phyloP scores from a whole-genome alignment of 1,140 invertebrate genomes.

The Araneus ventricosus region DNA sequence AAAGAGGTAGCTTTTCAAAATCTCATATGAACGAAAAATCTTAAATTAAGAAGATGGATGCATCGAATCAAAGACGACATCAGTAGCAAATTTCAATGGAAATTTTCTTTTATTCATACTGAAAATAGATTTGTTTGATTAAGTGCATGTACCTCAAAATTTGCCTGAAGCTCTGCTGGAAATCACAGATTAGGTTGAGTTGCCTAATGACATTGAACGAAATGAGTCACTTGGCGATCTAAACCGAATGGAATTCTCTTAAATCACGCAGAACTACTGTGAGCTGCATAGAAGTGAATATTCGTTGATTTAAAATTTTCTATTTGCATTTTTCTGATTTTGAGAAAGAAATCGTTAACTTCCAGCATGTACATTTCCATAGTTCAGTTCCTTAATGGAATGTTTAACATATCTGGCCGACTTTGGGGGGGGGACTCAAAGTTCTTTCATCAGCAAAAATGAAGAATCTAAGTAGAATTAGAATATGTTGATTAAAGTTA shows the following conservation, averaged over 20 bases:
- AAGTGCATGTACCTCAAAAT: background rate
- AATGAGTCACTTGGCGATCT: background rate
- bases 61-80: background rate
- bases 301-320: background rate
- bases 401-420: background rate
- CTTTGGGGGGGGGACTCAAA: too few relatives aligned
- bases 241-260: background rate
- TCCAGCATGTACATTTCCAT: background rate
- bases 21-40: too few relatives aligned
- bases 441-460: too few relatives aligned
- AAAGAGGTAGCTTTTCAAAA: too few relatives aligned
- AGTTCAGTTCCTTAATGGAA: background rate
- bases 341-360: background rate
- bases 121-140: background rate
- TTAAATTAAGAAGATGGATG: background rate
- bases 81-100: background rate
- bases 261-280: background rate
- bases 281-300: background rate
- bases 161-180: background rate
- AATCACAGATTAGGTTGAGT: background rate
- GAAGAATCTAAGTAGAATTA: too few relatives aligned
- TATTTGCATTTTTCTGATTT: constrained; percentile 27
- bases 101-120: background rate
- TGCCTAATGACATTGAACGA: background rate
- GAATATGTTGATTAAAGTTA: too few relatives aligned